Conservation (phyloP, 2,797 vertebrate species). For the Pteronotus mesoamericanus region DNA sequence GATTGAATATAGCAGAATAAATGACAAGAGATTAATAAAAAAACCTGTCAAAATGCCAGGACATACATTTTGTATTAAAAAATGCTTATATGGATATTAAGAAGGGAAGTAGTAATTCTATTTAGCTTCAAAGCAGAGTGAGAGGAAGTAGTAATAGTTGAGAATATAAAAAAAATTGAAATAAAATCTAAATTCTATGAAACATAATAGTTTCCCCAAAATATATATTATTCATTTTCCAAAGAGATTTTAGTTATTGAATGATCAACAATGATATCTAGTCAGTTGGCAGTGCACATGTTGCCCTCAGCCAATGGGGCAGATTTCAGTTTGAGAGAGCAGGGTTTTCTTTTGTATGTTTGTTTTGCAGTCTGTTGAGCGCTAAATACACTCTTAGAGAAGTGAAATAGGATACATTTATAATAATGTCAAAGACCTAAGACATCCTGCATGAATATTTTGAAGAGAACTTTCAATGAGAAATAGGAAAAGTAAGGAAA, state of each 20-base stretch:
- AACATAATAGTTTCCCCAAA: neutral
- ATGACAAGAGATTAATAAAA: neutral
- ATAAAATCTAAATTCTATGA: neutral
- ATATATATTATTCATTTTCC: neutral
- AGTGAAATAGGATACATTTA: neutral
- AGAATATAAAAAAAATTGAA: neutral
- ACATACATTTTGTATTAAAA: neutral
- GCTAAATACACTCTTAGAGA: neutral
- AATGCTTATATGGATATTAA: neutral
- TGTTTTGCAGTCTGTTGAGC: neutral
- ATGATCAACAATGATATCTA: neutral
- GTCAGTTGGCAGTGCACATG: neutral
- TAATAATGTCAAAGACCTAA: neutral
- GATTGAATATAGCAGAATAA: neutral
- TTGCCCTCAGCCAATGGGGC: neutral
- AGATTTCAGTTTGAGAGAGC: neutral
- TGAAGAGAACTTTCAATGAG: neutral
- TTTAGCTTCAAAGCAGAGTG: neutral
- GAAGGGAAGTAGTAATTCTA: neutral
- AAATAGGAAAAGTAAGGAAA: neutral
- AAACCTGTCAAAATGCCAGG: neutral
- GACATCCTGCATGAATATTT: neutral
- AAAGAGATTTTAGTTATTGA: neutral
- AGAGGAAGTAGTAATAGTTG: neutral
- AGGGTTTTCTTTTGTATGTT: neutral